Base-by-base conservation (phyloP, 2,113 vertebrate species). In the Strix uralensis region DNA sequence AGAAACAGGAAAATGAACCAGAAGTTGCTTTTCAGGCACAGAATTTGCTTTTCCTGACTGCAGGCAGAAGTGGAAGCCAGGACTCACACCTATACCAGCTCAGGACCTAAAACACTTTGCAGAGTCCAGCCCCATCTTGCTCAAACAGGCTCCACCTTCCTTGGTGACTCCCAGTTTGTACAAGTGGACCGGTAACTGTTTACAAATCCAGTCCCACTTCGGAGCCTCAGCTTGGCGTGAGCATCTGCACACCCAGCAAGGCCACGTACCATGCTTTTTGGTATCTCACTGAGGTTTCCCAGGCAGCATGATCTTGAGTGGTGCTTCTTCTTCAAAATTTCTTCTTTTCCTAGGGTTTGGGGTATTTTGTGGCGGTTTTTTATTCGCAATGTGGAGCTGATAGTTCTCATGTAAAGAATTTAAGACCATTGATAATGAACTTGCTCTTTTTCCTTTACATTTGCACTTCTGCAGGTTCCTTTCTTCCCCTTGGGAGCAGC, bases 251-350 rank as follows among this genome's bases (percentile, higher is more conserved):
- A 0, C 4, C 25, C 65, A 27, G 40, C 70, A 20, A 13, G 32
- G 23, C 22, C 13, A 10, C 0, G 34, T 3, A 22, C 29, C 22
- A 0, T 3, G 46, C 5, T 23, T 55, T 42, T 5, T 54, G 8
- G 25, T 54, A 26, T 34, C 57, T 42, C 42, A 0, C 12, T 7
- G 23, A 36, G 13, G 18, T 16, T n/a, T 46, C 34, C 51, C 9
- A 23, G 36, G 29, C 69, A 65, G n/a, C 42, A 11, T 2, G 11
- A 36, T 12, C 65, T 15, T 3, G 36, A 52, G 15, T 0, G 42
- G 34, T 3, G 8, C 4, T 21, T 27, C 36, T 78, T 16, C 71
- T 73, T 34, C 57, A 40, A 55, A 23, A 27, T 6, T 23, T 15
- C 8, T 12, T 36, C 55, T 40, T 8, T 38, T 11, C 34, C 38